phyloP scores from a whole-genome alignment of 1,140 invertebrate genomes.

The Zaprionus taronus region DNA sequence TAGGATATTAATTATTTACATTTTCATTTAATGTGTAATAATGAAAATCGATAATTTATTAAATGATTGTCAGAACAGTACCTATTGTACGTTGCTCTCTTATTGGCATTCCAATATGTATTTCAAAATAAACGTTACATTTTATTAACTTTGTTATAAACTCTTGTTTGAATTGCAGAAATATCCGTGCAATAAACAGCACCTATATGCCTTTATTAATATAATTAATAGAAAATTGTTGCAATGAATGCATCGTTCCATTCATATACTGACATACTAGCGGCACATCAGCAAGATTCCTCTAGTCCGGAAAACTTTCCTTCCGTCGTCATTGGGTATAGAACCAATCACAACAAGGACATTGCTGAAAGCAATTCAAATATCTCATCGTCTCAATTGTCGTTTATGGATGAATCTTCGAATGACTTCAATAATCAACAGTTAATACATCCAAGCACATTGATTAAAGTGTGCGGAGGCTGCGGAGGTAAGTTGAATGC shows the following conservation, averaged over 20 bases:
- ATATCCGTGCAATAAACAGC: conserved; percentile 58
- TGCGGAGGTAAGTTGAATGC: conserved; percentile 85
- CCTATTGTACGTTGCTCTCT: neutral
- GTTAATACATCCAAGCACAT: conserved; percentile 87
- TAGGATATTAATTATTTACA: neutral
- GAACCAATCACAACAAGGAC: conserved; percentile 66
- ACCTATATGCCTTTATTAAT: conserved; percentile 71
- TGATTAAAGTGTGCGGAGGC: conserved; percentile 88
- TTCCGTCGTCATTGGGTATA: conserved; percentile 80
- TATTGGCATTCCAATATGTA: neutral
- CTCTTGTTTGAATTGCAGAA: conserved; percentile 28
- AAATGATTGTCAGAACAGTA: neutral
- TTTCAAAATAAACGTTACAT: neutral
- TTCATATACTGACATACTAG: conserved; percentile 88
- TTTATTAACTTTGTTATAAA: neutral
- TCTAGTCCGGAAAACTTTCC: conserved; percentile 86
- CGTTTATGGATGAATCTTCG: conserved; percentile 83
- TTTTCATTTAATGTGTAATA: neutral
- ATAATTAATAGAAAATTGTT: conserved; percentile 70
- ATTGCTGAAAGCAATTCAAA: conserved; percentile 72
- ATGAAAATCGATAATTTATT: neutral
- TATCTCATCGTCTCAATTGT: conserved; percentile 78
- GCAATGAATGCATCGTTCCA: conserved; percentile 90
- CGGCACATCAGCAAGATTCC: conserved; percentile 87
- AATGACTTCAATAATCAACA: conserved; percentile 80